Conservation (phyloP, 2,888 invertebrate genomes). For the Azorinus chamasolen region DNA sequence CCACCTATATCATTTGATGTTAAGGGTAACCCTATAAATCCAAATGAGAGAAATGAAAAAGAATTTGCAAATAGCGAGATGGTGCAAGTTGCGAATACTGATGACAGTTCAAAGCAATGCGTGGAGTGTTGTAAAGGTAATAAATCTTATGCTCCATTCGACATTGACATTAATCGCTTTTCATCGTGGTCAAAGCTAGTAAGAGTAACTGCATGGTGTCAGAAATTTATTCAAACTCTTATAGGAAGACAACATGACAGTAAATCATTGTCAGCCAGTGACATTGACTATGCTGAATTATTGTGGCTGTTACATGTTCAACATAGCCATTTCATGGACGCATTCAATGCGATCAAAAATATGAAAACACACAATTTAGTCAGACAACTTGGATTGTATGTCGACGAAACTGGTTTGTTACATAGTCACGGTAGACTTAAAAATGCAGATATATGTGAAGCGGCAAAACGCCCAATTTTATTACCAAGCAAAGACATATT, state of each 20-base stretch:
- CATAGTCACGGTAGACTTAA: conserved; percentile 18
- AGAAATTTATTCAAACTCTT: conserved; percentile 13
- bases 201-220: conserved; percentile 12
- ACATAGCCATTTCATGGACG: conserved; percentile 7
- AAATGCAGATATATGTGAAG: conserved; percentile 22
- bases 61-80: too few species aligned
- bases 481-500: conserved; percentile 14
- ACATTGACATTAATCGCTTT: conserved; percentile 18
- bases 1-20: too few species aligned
- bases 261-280: conserved; percentile 1
- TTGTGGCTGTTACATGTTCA: conserved; percentile 14
- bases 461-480: conserved; percentile 19
- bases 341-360: background rate
- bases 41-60: too few species aligned
- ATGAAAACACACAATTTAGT: conserved; percentile 1
- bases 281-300: conserved; percentile 11
- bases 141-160: conserved; percentile 17
- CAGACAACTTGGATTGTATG: conserved; percentile 21
- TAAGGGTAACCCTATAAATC: too few species aligned
- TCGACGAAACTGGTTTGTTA: conserved; percentile 7
- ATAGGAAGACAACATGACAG: background rate
- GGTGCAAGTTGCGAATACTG: too few species aligned
- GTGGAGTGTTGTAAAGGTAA: too few species aligned
- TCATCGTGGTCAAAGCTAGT: conserved; percentile 25
- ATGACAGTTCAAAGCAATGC: too few species aligned